Evolutionary conservation across 2,113 vertebrate genomes (phyloP).

Genomic region (Halcyon senegalensis): DNA sequence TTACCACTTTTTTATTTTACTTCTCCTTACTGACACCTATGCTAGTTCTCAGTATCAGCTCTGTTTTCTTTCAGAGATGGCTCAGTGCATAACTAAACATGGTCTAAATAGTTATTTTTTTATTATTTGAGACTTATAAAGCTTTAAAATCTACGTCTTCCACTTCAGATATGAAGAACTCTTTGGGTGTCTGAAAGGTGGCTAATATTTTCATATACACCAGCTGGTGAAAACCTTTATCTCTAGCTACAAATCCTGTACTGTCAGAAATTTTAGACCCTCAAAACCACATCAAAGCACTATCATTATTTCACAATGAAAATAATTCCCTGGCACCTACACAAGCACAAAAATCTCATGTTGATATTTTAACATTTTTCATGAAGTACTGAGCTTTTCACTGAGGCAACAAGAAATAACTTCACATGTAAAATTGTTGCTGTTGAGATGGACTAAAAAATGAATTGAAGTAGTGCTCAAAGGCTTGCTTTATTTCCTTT

Average conservation of each 20-base stretch:
- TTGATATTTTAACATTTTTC: neutral
- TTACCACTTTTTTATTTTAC: neutral
- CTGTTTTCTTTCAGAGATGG: neutral
- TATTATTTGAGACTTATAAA: neutral
- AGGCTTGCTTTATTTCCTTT: too few relatives aligned
- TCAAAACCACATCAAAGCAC: neutral
- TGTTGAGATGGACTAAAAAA: too few relatives aligned
- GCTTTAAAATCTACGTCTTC: neutral
- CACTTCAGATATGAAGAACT: neutral
- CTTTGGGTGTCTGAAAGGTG: neutral
- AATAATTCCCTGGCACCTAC: neutral
- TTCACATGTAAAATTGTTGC: neutral
- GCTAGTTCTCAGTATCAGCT: neutral
- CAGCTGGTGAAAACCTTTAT: neutral
- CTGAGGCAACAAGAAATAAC: neutral
- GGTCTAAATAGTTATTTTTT: neutral
- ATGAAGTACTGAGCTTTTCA: neutral
- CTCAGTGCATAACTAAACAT: neutral
- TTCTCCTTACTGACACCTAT: neutral
- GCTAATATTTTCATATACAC: neutral
- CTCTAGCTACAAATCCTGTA: neutral
- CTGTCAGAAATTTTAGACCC: neutral
- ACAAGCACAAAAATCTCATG: neutral
- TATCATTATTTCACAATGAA: neutral
- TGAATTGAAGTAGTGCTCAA: too few relatives aligned